These are phyloP conservation scores for Bathynomus jamesi DNA, from an alignment of 1,140 invertebrate genomes.

Conservation along the genomic window DNA sequence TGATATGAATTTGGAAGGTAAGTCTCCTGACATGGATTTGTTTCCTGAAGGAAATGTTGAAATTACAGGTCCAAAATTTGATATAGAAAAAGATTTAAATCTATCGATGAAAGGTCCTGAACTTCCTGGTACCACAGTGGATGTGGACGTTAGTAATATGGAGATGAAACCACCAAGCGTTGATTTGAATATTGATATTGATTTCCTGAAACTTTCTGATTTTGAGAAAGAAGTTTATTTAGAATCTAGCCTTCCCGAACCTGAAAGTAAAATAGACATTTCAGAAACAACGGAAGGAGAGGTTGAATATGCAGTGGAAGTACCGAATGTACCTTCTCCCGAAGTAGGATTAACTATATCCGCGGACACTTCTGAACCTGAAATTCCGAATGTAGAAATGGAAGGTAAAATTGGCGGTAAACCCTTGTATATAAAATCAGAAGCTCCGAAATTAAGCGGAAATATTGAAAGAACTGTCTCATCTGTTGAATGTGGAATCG, in stretches of 20 bases:
- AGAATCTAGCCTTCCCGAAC: not conserved
- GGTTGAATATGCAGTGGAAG: too few species aligned
- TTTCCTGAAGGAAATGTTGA: not conserved
- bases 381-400: not conserved
- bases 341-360: not conserved
- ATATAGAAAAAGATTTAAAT: not conserved
- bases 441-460: conserved; percentile 7
- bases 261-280: conserved; percentile 1
- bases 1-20: conserved; percentile 1
- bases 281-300: conserved; percentile 2
- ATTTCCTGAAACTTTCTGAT: not conserved
- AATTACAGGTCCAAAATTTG: not conserved
- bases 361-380: too few species aligned
- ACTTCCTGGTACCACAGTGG: not conserved
- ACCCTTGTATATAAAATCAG: not conserved
- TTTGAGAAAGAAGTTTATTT: conserved; percentile 4
- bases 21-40: not conserved
- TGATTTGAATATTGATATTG: not conserved
- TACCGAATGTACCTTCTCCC: conserved; percentile 1
- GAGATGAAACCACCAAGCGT: not conserved
- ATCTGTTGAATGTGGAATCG: conserved; percentile 9
- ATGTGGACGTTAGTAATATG: conserved; percentile 6
- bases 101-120: not conserved
- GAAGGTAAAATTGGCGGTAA: conserved; percentile 14
- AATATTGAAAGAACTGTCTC: conserved; percentile 11